Percentiles rank a stretch among this genome's conserved stretches.
These are phyloP conservation scores for Nyctalus aviator DNA, from an alignment of 2,797 vertebrate genomes.

Conservation along the genomic window DNA sequence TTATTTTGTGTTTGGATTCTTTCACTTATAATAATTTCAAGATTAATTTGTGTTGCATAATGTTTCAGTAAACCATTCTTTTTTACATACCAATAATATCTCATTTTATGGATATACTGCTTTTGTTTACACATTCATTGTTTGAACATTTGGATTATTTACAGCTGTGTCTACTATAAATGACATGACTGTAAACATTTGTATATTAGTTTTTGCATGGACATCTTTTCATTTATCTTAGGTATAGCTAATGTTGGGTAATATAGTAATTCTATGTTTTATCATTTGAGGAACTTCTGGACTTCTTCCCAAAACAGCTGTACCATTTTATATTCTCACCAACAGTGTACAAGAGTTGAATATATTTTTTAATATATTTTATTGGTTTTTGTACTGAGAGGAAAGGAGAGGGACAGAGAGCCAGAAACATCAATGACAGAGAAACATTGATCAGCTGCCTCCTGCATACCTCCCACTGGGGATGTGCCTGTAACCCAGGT, in stretches of 20 bases:
- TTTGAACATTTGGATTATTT: background rate
- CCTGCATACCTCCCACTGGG: too few relatives aligned
- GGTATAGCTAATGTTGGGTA: background rate
- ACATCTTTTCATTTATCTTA: background rate
- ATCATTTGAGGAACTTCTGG: background rate
- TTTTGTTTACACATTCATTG: background rate
- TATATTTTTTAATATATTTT: too few relatives aligned
- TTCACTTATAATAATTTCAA: background rate
- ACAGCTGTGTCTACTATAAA: background rate
- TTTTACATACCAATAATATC: background rate
- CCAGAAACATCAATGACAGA: too few relatives aligned
- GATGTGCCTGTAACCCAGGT: too few relatives aligned
- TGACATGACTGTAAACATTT: background rate
- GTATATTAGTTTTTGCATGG: background rate
- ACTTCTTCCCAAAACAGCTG: background rate
- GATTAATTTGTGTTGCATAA: background rate
- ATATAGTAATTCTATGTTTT: background rate
- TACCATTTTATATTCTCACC: background rate
- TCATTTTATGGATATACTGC: background rate
- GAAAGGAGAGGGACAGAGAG: too few relatives aligned
- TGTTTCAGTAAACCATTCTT: background rate
- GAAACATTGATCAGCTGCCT: too few relatives aligned
- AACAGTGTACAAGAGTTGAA: background rate
- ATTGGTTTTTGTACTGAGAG: too few relatives aligned
- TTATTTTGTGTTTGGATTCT: background rate